These are phyloP conservation scores for Eupithecia subfuscata DNA, from an alignment of 2,888 invertebrate genomes.

Conservation along the genomic window DNA sequence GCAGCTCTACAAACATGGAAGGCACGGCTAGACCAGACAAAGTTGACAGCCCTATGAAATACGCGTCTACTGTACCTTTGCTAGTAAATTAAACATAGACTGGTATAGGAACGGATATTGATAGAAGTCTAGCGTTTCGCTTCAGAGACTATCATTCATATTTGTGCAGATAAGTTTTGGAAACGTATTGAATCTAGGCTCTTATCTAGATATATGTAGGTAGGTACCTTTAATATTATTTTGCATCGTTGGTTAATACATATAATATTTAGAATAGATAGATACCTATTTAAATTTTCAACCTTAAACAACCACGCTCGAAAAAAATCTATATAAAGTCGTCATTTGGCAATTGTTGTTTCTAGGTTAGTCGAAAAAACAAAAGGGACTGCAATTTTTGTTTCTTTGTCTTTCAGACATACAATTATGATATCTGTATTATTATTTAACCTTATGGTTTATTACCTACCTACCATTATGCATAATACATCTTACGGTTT, in stretches of 20 bases:
- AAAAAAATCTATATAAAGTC: not conserved
- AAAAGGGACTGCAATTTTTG: not conserved
- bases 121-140: conserved; percentile 14
- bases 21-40: conserved; percentile 38
- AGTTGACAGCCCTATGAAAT: conserved; percentile 42
- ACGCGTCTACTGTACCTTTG: conserved; percentile 32
- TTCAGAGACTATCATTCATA: not conserved
- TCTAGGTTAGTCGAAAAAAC: not conserved
- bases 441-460: not conserved
- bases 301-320: not conserved
- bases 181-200: not conserved
- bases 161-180: not conserved
- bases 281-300: not conserved
- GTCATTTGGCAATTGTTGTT: not conserved
- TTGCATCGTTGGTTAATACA: not conserved
- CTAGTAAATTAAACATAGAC: conserved; percentile 36
- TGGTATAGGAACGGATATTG: conserved; percentile 14
- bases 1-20: conserved; percentile 39
- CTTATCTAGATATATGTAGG: not conserved
- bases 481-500: not conserved
- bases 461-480: too few relatives aligned
- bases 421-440: not conserved
- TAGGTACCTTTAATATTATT: not conserved
- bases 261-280: not conserved
- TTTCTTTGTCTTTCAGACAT: not conserved